Evolutionary conservation across 2,113 vertebrate species (phyloP), one percentile per base, ranked within the genome.

Genomic region (Pristiophorus japonicus): DNA sequence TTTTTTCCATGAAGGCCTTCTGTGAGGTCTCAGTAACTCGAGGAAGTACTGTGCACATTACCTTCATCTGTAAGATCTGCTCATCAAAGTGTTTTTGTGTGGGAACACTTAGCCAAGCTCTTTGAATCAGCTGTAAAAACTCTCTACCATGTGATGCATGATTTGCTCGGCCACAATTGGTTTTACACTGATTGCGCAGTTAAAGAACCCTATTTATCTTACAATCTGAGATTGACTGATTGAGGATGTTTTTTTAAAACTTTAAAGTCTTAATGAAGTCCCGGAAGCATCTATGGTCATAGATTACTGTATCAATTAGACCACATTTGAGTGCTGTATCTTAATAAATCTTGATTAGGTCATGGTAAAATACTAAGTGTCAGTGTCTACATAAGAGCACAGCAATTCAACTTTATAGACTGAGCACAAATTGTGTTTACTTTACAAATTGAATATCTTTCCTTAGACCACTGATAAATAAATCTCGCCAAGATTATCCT

Each of bases 91-190:
- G 65, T 51, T 30, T 94, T 70, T 94, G 93, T 94, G 93, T 94
- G 93, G 93, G 93, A 94, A 94, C 66, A 94, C 10, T 70, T 66
- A 92, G 73, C 42, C 27, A 34, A 70, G 38, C 27, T 70, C 93
- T 94, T 70, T 94, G 93, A 94, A 70, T 94, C 93, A 94, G 66
- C 66, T 94, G 93, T 94, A 94, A 94, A 94, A 94, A 94, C 42
- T 47, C 65, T 70, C 42, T 94, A 94, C 42, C 65, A 94, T 51
- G 70, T 94, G 93, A 94, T 94, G 93, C 93, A 94, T 94, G 93
- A 94, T 70, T 66, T 94, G 92, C 38, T n/a, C 45, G 42, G 65
- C 63, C 42, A 16, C 92, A 94, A 94, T 94, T 94, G 93, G 93
- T 94, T 67, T 90, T 94, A 94, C 66, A 94, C 93, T 94, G 65